These are phyloP conservation scores for Etia nguti DNA, from an alignment of 2,113 vertebrate genomes.

Conservation along the genomic window DNA sequence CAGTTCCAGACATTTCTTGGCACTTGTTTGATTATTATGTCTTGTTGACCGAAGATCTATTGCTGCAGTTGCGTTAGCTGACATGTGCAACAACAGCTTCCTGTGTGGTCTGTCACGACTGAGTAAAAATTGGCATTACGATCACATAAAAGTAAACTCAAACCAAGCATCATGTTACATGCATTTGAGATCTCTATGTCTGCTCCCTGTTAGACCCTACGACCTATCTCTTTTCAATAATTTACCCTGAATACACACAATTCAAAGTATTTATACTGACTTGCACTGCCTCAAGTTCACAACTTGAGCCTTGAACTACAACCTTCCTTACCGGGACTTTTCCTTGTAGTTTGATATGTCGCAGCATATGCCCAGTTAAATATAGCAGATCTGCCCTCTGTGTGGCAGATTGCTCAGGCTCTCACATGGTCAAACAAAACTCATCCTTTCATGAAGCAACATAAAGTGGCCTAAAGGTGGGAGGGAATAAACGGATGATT, in stretches of 20 bases:
- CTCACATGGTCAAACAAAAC: constrained; percentile 1
- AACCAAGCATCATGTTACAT: neutral
- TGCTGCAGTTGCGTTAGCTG: neutral
- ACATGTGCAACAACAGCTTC: neutral
- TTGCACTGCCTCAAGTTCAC: neutral
- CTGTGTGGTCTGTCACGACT: neutral
- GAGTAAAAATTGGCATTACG: neutral
- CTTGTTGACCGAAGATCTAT: neutral
- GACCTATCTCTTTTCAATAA: neutral
- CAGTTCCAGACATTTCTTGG: neutral
- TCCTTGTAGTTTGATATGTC: constrained; percentile 59
- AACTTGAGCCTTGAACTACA: neutral
- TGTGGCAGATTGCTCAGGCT: neutral
- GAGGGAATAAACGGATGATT: constrained; percentile 19
- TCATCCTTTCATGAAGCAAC: neutral
- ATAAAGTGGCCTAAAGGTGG: neutral
- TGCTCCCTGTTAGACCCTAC: neutral
- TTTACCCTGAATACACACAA: neutral
- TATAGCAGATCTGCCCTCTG: constrained; percentile 34
- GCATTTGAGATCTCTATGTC: neutral
- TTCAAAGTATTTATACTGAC: neutral
- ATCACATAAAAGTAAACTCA: neutral
- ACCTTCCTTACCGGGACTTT: constrained; percentile 7
- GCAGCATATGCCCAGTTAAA: constrained; percentile 47
- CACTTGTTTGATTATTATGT: neutral